Base-by-base conservation (phyloP, 1,140 invertebrate species). In the Batillaria attramentaria region DNA sequence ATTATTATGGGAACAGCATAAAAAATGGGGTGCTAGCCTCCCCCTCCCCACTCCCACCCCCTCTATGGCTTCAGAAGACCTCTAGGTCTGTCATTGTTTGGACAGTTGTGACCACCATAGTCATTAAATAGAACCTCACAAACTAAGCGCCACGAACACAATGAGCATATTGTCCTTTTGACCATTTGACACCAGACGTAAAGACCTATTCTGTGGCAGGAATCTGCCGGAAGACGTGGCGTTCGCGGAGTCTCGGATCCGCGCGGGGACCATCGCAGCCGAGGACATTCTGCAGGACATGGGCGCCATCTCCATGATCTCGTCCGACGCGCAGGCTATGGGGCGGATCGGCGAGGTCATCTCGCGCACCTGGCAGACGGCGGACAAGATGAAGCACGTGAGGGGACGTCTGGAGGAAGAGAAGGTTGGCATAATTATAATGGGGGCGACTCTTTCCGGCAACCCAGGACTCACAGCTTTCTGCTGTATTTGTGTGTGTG, bases 261-360 rank as follows among this genome's bases (percentile, higher is more conserved):
- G 90, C n/a, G 87, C 87, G 0, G 90, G 91, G 81, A 91, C 90
- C 3, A 91, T 91, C 42, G 89, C 90, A 0, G 90, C 90, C 0
- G 91, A 91, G 81, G 90, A 91, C 78, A 87, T 91, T 43, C 80
- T 91, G 3, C 91, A 91, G 79, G 91, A 91, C 72, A 79, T 91
- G 69, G 91, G 91, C 1, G 89, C 90, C 20, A 90, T 91, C 18
- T 90, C 88, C 77, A 89, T 91, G 57, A 88, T 91, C 77, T 86
- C 89, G 0, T 90, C 89, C 5, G 89, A 91, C 80, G 89, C 89
- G 43, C 88, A 91, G 88, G 89, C 89, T 5, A 90, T 90, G 89
- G 90, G 90, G 0, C 78, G 89, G 39, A 81, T 91, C 13, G 88
- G 89, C 16, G 90, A 91, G 78, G 87, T 89, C 8, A 87, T 90